Conservation (phyloP, 2,797 vertebrate species). For the Apodemus agrarius region DNA sequence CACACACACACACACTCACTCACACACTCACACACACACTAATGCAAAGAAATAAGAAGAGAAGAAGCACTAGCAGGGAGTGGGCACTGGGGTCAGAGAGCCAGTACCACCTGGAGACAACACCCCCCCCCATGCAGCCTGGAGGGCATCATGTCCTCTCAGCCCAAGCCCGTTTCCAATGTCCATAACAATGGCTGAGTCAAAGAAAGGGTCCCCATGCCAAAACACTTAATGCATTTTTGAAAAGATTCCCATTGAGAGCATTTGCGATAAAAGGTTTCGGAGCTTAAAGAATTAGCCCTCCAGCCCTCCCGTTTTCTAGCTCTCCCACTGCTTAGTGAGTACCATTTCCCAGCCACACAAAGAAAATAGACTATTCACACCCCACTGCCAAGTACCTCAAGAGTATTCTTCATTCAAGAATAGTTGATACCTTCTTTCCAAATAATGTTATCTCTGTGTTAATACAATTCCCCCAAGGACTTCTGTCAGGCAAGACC, state of each 20-base stretch:
- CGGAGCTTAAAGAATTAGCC: slow-evolving; percentile 59
- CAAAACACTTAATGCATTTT: slow-evolving; percentile 57
- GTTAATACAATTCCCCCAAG: slow-evolving; percentile 40
- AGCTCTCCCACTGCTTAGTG: slow-evolving; percentile 36
- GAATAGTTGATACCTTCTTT: slow-evolving; percentile 60
- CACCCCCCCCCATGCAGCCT: background rate
- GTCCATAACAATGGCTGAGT: background rate
- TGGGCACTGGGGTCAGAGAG: background rate
- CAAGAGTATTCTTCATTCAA: slow-evolving; percentile 56
- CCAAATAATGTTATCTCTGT: slow-evolving; percentile 52
- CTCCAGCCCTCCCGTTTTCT: slow-evolving; percentile 41
- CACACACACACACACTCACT: background rate
- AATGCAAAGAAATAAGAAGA: background rate
- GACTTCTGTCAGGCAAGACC: slow-evolving; percentile 54
- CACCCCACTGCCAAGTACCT: slow-evolving; percentile 63
- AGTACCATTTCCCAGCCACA: slow-evolving; percentile 9
- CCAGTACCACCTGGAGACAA: background rate
- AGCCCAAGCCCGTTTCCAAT: background rate
- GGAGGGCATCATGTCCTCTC: background rate
- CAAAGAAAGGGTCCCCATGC: slow-evolving; percentile 53
- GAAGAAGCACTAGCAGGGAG: background rate
- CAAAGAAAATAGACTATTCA: slow-evolving; percentile 63
- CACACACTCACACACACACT: background rate
- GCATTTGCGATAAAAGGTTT: slow-evolving; percentile 63
- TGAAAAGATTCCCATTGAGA: slow-evolving; percentile 76